These are phyloP conservation scores for Lacerta bilineata DNA, from an alignment of 2,797 vertebrate species.

Conservation along the genomic window DNA sequence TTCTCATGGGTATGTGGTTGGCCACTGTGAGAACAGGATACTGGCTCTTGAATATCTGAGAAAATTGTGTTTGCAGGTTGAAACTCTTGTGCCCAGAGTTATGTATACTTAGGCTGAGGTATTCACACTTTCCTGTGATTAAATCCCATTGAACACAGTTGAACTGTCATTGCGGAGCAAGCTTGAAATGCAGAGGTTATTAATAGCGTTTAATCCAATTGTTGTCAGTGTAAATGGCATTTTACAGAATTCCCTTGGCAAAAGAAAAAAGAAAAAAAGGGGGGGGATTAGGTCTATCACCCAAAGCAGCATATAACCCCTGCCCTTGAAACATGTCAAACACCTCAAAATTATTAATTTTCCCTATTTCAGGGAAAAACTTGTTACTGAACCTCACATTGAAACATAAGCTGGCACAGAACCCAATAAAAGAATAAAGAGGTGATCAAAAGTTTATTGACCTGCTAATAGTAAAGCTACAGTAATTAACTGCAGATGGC, in stretches of 20 bases:
- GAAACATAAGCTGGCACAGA: conserved; percentile 60
- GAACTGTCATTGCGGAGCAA: neutral
- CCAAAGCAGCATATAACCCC: neutral
- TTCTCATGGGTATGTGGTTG: no score
- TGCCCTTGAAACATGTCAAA: conserved; percentile 41
- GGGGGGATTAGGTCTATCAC: neutral
- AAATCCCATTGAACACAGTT: no score
- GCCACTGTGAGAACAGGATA: no score
- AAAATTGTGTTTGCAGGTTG: no score
- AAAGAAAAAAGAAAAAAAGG: neutral
- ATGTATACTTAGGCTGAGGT: no score
- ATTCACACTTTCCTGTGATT: no score
- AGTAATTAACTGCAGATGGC: conserved; percentile 80
- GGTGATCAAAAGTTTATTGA: conserved; percentile 78
- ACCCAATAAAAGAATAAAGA: conserved; percentile 76
- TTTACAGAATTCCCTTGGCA: neutral
- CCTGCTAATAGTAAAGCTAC: conserved; percentile 79
- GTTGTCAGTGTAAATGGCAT: neutral
- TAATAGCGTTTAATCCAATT: neutral
- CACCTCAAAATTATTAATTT: conserved; percentile 60
- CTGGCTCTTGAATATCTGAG: no score
- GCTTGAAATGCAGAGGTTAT: neutral
- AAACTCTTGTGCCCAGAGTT: no score
- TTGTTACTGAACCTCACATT: conserved; percentile 66
- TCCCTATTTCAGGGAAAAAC: conserved; percentile 65